Evolutionary conservation across 2,113 vertebrate species (phyloP), one percentile per base, ranked within the genome.

Genomic region (Gobiocypris rarus): DNA sequence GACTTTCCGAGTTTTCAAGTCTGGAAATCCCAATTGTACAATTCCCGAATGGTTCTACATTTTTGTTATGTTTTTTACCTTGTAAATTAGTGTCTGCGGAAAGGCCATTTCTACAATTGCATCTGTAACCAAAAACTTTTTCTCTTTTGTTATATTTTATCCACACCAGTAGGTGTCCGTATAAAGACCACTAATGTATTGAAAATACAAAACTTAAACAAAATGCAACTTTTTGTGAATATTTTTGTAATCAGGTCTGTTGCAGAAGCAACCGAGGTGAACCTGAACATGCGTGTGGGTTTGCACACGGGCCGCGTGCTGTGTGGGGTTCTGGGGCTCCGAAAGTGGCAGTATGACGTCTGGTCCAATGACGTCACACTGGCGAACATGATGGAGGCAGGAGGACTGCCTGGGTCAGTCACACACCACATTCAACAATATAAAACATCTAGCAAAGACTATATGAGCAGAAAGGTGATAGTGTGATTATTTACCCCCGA

Each of bases 321-420:
- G 71, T 99, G 98, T 1, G 98, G 98, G 0, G 98, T 99, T 61
- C 93, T 99, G 87, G 98, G 98, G 81, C 95, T 99, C 86, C 96
- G 98, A 90, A 99, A 99, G 89, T 99, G 98, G 98, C 98, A 99
- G 83, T 99, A 98, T 81, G 97, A 98, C 85, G 97, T 98, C 79
- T 99, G 98, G 98, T 99, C 98, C 89, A 99, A 99, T 73, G 98
- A 99, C 8, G 96, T 97, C 88, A 99, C 98, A 5, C 92, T 99
- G 89, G 98, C 98, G 52, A 99, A 99, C 41, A 97, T 99, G 77
- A 99, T 99, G 98, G 98, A 99, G 92, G 96, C 98, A 0, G 98
- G 97, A 45, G 98, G 98, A 81, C 93, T 99, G 87, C 98, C 98
- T 8, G 98, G 98, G 98, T 99, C 89, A 95, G 97, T 94, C 38